These are phyloP conservation scores for Muntiacus muntjak DNA, from an alignment of 2,113 vertebrate genomes.

Conservation along the genomic window DNA sequence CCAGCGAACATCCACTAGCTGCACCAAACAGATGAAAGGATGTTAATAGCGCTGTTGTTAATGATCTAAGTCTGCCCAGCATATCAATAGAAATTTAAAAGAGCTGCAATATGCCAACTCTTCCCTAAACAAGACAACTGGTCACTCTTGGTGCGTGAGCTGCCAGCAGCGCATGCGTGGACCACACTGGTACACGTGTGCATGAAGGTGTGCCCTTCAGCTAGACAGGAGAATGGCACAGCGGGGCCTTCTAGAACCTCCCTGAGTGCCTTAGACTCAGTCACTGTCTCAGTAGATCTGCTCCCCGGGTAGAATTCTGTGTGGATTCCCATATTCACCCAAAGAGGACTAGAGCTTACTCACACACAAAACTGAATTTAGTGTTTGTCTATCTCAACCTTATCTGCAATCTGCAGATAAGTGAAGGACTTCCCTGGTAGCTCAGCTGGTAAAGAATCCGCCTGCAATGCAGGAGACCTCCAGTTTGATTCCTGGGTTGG, in stretches of 20 bases:
- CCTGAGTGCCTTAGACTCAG: background rate
- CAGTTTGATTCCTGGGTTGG: background rate
- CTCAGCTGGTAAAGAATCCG: background rate
- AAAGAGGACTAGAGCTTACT: background rate
- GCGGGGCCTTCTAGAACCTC: background rate
- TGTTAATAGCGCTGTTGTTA: background rate
- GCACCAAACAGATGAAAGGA: background rate
- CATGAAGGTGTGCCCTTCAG: background rate
- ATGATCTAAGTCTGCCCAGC: background rate
- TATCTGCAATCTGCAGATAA: background rate
- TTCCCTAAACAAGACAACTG: background rate
- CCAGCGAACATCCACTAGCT: background rate
- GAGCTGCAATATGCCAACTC: accelerated
- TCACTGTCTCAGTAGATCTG: background rate
- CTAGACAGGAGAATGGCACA: background rate
- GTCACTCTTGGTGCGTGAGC: background rate
- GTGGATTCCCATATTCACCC: background rate
- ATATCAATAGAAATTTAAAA: background rate
- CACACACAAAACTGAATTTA: background rate
- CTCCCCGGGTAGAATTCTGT: background rate
- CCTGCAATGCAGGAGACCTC: background rate
- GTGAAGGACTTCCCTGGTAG: background rate
- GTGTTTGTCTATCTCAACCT: background rate
- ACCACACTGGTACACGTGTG: accelerated
- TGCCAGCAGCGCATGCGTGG: accelerated